Conservation (phyloP, 2,888 invertebrate genomes). For the Incurvaria masculella region DNA sequence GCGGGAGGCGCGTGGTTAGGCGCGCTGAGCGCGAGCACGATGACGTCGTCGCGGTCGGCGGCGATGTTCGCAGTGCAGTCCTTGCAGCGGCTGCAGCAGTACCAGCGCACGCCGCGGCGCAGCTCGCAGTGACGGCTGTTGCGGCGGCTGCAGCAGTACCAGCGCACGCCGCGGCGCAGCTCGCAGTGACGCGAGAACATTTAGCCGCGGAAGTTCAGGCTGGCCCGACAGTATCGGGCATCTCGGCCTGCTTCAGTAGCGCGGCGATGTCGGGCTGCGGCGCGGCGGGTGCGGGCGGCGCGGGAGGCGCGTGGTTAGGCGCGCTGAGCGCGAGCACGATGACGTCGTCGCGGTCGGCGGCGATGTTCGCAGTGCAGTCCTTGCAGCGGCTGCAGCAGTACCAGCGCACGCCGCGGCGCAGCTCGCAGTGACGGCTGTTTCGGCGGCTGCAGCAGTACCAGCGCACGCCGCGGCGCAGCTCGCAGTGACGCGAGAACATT, state of each 20-base stretch:
- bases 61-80: conserved; percentile 33
- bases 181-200: background rate
- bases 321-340: conserved; percentile 22
- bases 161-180: conserved; percentile 20
- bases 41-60: conserved; percentile 24
- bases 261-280: background rate
- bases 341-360: conserved; percentile 25
- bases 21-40: conserved; percentile 22
- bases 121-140: conserved; percentile 14
- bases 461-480: conserved; percentile 16
- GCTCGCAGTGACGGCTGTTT: background rate
- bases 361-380: conserved; percentile 32
- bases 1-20: conserved; percentile 25
- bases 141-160: conserved; percentile 34
- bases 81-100: conserved; percentile 32
- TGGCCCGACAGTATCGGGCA: conserved; percentile 11
- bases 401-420: conserved; percentile 25
- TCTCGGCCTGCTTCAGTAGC: background rate
- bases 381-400: conserved; percentile 34
- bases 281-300: background rate
- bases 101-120: conserved; percentile 27
- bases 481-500: background rate
- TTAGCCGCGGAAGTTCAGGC: conserved; percentile 16
- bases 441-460: conserved; percentile 37
- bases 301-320: conserved; percentile 25